Evolutionary conservation across 2,797 vertebrate genomes (phyloP).

Genomic region (Otus scops): DNA sequence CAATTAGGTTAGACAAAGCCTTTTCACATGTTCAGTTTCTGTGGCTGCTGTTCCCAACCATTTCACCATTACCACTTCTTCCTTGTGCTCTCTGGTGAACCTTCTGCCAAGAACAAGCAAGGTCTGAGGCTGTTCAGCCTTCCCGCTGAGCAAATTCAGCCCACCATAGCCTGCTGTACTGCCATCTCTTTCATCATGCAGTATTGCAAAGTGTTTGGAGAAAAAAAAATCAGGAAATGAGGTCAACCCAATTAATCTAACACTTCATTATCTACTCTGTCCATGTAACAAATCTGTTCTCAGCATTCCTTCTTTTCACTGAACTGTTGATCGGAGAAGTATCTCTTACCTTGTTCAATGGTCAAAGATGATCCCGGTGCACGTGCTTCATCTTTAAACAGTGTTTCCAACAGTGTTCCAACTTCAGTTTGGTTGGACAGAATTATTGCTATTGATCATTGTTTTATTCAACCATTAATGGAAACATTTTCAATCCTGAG

Average conservation of each 20-base stretch:
- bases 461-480: not conserved
- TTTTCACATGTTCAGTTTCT: not conserved
- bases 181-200: not conserved
- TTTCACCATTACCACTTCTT: not conserved
- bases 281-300: not conserved
- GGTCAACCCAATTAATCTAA: not conserved
- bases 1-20: not conserved
- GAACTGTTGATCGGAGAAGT: not conserved
- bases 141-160: not conserved
- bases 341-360: not conserved
- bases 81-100: not conserved
- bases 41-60: not conserved
- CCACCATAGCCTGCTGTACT: rapidly evolving
- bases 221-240: not conserved
- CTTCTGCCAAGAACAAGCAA: not conserved
- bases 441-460: not conserved
- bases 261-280: not conserved
- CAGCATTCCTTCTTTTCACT: not conserved
- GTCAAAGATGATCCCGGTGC: not conserved
- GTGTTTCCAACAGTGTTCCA: not conserved
- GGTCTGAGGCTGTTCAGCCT: not conserved
- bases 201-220: not conserved
- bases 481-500: not conserved
- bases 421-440: not conserved
- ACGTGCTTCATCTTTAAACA: not conserved